Evolutionary conservation across 2,113 vertebrate species (phyloP).

Genomic region (Dicentrarchus labrax): DNA sequence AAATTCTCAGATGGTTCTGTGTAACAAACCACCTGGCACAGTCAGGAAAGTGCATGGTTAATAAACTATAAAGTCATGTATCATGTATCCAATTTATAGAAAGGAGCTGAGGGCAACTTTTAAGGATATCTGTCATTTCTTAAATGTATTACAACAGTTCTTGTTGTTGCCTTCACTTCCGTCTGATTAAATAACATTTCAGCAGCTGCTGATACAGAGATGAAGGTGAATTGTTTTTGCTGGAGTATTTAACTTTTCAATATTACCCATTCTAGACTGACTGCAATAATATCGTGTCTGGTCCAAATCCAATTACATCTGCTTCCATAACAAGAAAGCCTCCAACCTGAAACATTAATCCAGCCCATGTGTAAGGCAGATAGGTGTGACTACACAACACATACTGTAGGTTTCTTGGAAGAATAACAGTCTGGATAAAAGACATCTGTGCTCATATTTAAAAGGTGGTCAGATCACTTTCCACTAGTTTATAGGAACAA

Average conservation of each 20-base stretch:
- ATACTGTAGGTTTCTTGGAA: conserved; percentile 18
- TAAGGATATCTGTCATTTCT: neutral
- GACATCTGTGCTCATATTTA: conserved; percentile 15
- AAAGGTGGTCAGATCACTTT: conserved; percentile 61
- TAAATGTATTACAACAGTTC: neutral
- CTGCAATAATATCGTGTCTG: neutral
- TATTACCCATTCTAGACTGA: neutral
- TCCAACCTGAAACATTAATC: conserved; percentile 2
- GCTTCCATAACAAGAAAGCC: neutral
- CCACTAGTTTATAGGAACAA: conserved; percentile 46
- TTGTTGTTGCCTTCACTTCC: neutral
- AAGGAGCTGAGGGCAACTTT: neutral
- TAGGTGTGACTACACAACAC: neutral
- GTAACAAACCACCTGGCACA: too few species aligned
- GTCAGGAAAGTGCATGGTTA: too few species aligned
- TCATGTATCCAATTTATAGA: too few species aligned
- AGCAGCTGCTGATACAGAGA: neutral
- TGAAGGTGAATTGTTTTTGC: neutral
- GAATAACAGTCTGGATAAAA: conserved; percentile 39
- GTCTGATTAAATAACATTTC: neutral
- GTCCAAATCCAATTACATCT: neutral
- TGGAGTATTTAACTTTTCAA: neutral
- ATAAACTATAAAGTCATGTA: too few species aligned
- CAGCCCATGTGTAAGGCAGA: conserved; percentile 3
- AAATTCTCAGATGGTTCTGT: too few species aligned